phyloP scores from a whole-genome alignment of 2,113 vertebrate species.

The Taxidea taxus region DNA sequence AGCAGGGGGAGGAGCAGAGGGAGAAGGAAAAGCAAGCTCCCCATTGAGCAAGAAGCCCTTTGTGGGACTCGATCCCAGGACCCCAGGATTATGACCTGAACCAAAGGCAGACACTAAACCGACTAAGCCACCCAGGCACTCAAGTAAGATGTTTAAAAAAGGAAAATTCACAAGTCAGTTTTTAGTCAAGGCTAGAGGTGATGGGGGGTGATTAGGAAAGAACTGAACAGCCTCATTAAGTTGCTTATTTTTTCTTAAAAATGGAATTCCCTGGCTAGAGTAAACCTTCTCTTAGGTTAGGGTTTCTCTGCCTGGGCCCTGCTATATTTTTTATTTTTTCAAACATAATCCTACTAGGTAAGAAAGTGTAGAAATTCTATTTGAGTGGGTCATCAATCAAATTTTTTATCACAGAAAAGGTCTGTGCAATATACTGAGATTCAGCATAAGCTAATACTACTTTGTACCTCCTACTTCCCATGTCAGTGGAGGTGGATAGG shows the following conservation, averaged over 20 bases:
- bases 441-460: background rate
- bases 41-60: too few relatives aligned
- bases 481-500: background rate
- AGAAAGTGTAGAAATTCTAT: background rate
- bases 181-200: background rate
- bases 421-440: background rate
- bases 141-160: background rate
- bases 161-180: background rate
- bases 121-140: too few relatives aligned
- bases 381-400: background rate
- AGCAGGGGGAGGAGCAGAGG: too few relatives aligned
- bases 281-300: background rate
- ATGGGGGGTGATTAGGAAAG: background rate
- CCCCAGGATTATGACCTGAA: too few relatives aligned
- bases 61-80: too few relatives aligned
- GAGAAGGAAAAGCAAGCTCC: too few relatives aligned
- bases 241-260: background rate
- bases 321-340: conserved; percentile 33
- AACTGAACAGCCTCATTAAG: background rate
- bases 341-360: background rate
- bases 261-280: background rate
- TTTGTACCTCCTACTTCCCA: background rate
- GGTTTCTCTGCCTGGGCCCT: background rate
- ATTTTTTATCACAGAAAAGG: background rate
- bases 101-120: too few relatives aligned